Evolutionary conservation across 2,797 vertebrate species (phyloP).

Genomic region (Sciurus vulgaris): DNA sequence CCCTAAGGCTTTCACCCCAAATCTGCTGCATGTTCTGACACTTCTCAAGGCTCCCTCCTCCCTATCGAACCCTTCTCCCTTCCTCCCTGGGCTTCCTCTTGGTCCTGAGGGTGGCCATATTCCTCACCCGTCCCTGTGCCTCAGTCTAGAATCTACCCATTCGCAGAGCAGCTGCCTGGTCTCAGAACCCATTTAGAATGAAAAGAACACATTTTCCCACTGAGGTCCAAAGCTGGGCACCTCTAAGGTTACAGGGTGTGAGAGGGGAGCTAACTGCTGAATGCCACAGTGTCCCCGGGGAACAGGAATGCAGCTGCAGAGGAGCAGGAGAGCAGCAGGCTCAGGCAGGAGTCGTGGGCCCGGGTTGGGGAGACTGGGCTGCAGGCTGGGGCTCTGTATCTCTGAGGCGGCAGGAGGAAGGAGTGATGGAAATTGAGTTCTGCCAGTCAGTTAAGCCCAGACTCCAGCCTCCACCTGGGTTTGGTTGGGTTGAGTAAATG

Average conservation of each 20-base stretch:
- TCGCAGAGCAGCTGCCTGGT: neutral
- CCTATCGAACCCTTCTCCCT: neutral
- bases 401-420: slow-evolving; percentile 45
- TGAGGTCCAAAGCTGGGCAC: neutral
- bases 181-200: neutral
- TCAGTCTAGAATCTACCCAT: neutral
- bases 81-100: neutral
- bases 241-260: neutral
- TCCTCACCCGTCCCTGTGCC: neutral
- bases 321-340: neutral
- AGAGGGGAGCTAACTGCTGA: neutral
- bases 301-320: neutral
- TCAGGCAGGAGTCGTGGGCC: neutral
- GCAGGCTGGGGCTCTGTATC: slow-evolving; percentile 20
- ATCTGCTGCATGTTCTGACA: neutral
- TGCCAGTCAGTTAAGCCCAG: slow-evolving; percentile 38
- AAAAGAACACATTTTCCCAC: neutral
- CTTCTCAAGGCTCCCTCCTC: neutral
- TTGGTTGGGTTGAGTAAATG: slow-evolving; percentile 20
- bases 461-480: neutral
- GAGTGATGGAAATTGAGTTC: neutral
- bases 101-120: neutral
- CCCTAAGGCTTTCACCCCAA: neutral
- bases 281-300: neutral
- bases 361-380: neutral